A percentile compares a stretch with the other conserved stretches of the same genome.
These are phyloP conservation scores for Protosalanx chinensis DNA, from an alignment of 2,797 vertebrate species.

Conservation along the genomic window DNA sequence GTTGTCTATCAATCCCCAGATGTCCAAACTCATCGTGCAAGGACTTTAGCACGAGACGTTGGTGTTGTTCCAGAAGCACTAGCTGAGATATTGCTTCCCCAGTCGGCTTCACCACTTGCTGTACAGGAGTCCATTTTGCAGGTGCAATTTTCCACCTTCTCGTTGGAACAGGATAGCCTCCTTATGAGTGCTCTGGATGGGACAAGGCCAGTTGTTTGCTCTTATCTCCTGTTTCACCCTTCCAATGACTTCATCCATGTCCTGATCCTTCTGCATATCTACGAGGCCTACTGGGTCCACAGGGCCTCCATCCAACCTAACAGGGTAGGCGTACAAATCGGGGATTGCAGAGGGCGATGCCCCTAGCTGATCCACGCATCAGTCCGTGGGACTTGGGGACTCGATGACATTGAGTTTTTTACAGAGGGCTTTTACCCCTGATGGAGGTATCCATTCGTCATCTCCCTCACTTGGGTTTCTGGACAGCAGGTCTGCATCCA, in stretches of 20 bases:
- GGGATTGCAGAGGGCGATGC: conserved; percentile 16
- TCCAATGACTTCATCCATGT: no score
- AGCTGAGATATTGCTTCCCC: neutral
- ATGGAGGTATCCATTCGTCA: conserved; percentile 7
- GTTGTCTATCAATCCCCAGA: conserved; percentile 15
- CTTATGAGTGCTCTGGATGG: no score
- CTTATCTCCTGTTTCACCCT: no score
- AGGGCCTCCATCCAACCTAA: conserved; percentile 13
- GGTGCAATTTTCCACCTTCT: no score
- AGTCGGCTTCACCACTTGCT: no score
- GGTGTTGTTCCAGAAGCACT: conserved; percentile 10
- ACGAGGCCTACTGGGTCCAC: no score
- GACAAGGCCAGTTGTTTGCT: no score
- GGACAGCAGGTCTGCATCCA: conserved; percentile 25
- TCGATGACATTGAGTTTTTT: conserved; percentile 8
- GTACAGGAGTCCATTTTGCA: no score
- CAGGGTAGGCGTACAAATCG: conserved; percentile 7
- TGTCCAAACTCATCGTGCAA: conserved; percentile 30
- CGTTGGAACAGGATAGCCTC: no score
- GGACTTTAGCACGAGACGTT: conserved; percentile 8
- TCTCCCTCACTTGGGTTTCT: no score
- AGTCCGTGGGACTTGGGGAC: neutral
- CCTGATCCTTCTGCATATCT: no score
- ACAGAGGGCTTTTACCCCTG: conserved; percentile 19
- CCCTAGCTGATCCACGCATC: conserved; percentile 16